phyloP scores from a whole-genome alignment of 2,888 invertebrate species.

The Zootermopsis nevadensis region DNA sequence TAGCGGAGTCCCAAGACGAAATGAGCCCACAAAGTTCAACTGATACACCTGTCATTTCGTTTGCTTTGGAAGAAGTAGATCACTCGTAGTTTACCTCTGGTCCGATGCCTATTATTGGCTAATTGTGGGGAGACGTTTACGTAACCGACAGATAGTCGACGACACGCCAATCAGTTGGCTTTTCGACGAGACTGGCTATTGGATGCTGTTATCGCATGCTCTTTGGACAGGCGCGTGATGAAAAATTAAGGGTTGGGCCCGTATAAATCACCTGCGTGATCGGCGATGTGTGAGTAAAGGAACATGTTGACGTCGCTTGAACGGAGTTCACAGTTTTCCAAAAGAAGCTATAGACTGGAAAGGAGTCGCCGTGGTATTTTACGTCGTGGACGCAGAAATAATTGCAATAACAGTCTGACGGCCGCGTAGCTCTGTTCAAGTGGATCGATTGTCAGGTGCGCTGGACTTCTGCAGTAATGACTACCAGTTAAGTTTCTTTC shows the following conservation, averaged over 20 bases:
- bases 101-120: not conserved
- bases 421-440: constrained; percentile 49
- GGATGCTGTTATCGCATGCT: not conserved
- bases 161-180: not conserved
- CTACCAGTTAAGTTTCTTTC: no score
- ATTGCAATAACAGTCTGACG: not conserved
- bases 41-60: no score
- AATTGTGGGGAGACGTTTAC: not conserved
- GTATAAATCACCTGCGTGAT: constrained; percentile 34
- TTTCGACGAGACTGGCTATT: not conserved
- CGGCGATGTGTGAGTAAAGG: not conserved
- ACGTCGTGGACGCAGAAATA: not conserved
- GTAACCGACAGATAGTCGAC: not conserved
- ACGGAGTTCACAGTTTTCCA: no score
- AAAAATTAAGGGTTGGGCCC: not conserved
- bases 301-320: not conserved
- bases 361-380: not conserved
- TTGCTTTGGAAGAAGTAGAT: not conserved
- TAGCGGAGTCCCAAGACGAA: no score
- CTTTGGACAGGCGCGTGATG: constrained; percentile 5
- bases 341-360: not conserved
- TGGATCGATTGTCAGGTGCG: not conserved
- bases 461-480: not conserved
- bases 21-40: no score
- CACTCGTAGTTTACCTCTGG: not conserved